Evolutionary conservation across 2,888 invertebrate species (phyloP).

Genomic region (Ophioninae sp.): DNA sequence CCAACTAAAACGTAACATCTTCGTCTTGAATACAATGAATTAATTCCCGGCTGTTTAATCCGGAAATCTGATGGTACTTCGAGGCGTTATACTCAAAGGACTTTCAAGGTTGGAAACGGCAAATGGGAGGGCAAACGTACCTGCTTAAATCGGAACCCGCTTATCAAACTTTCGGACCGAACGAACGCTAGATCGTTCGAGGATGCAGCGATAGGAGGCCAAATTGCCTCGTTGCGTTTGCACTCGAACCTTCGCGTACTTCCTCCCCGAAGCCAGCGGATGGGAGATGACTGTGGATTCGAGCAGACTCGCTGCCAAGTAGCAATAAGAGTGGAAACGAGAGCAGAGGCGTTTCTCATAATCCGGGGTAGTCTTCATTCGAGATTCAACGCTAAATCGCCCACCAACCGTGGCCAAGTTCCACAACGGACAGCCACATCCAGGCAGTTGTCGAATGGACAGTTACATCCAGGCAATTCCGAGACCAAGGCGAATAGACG

Average conservation of each 20-base stretch:
- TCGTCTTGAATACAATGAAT: slow-evolving; percentile 38
- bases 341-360: slow-evolving; percentile 43
- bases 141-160: slow-evolving; percentile 64
- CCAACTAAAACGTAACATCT: not conserved
- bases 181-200: not conserved
- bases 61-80: slow-evolving; percentile 59
- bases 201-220: slow-evolving; percentile 54
- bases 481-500: no score
- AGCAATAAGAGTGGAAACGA: slow-evolving; percentile 68
- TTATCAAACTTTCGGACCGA: slow-evolving; percentile 70
- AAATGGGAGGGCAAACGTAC: slow-evolving; percentile 24
- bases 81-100: slow-evolving; percentile 14
- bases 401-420: slow-evolving; percentile 6
- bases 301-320: slow-evolving; percentile 48
- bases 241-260: slow-evolving; percentile 68
- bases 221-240: slow-evolving; percentile 68
- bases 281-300: slow-evolving; percentile 18
- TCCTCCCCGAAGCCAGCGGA: slow-evolving; percentile 24
- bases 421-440: not conserved
- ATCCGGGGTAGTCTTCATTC: slow-evolving; percentile 64
- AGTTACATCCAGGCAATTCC: slow-evolving; percentile 19
- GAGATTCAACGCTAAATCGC: slow-evolving; percentile 33
- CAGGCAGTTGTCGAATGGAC: slow-evolving; percentile 15
- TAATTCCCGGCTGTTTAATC: slow-evolving; percentile 67
- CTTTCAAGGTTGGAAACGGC: not conserved